These are phyloP conservation scores for Fulica atra DNA, from an alignment of 2,113 vertebrate species.

Conservation along the genomic window DNA sequence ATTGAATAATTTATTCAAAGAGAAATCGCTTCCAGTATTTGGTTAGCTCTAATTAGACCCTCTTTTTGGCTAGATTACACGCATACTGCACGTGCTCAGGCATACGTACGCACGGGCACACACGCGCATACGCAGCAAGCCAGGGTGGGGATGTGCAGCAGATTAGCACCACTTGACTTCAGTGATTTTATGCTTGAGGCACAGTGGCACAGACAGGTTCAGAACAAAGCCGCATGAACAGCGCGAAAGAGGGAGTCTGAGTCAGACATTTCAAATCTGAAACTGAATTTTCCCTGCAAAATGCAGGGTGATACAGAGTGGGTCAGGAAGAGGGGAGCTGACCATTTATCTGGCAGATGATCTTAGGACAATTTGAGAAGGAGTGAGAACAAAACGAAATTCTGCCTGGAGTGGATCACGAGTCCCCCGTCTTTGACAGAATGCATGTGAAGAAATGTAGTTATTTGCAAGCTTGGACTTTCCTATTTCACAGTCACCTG, in stretches of 20 bases:
- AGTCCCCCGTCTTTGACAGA: background rate
- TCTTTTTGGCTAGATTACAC: background rate
- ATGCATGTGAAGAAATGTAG: background rate
- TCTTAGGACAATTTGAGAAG: background rate
- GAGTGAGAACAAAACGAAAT: background rate
- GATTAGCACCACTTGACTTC: background rate
- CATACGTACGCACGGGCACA: background rate
- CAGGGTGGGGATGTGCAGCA: background rate
- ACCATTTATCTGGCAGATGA: background rate
- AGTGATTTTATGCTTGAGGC: background rate
- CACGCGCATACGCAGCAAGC: rapidly evolving
- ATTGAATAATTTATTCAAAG: constrained; percentile 60
- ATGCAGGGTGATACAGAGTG: background rate
- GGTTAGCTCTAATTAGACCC: constrained; percentile 46
- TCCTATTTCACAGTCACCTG: background rate
- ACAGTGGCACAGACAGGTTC: background rate
- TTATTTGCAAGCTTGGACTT: background rate
- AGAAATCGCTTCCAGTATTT: constrained; percentile 44
- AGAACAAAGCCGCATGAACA: background rate
- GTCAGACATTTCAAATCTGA: background rate
- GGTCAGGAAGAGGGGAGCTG: background rate
- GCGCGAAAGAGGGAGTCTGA: background rate
- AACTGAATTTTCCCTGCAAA: background rate
- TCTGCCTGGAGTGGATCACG: background rate
- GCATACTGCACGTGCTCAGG: background rate